Percentiles rank a stretch among this genome's conserved stretches.
phyloP scores from a whole-genome alignment of 1,140 invertebrate genomes.

The Andrena cerasifolii region DNA sequence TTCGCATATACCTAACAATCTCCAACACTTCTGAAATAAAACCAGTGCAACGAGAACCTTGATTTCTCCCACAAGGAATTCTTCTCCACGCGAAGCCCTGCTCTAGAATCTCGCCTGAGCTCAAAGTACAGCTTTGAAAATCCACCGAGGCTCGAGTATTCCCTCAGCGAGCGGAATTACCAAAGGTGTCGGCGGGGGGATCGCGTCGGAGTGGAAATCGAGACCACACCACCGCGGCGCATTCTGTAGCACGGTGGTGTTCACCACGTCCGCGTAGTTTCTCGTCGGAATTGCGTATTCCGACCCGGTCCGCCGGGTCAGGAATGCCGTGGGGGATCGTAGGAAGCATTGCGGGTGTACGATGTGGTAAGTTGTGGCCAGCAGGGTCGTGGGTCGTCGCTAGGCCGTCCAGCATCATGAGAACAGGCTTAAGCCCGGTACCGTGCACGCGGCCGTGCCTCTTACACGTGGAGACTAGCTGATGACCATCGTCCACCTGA shows the following conservation, averaged over 20 bases:
- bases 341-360: conserved; percentile 76
- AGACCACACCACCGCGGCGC: background rate
- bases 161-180: too few relatives aligned
- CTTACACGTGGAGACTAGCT: conserved; percentile 75
- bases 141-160: too few relatives aligned
- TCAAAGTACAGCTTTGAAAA: too few relatives aligned
- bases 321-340: conserved; percentile 69
- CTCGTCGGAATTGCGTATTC: conserved; percentile 74
- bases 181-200: background rate
- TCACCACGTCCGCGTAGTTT: conserved; percentile 38
- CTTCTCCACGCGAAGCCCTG: too few relatives aligned
- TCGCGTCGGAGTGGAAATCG: too few relatives aligned
- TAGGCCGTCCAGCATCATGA: conserved; percentile 76
- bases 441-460: conserved; percentile 51
- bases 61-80: too few relatives aligned
- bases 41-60: background rate
- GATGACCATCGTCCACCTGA: conserved; percentile 82
- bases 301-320: conserved; percentile 67
- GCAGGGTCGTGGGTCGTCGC: conserved; percentile 78
- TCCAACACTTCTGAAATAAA: background rate
- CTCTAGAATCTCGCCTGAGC: too few relatives aligned
- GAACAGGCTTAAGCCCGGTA: conserved; percentile 72
- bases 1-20: background rate
- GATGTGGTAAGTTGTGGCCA: conserved; percentile 76
- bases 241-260: conserved; percentile 48